phyloP scores from a whole-genome alignment of 2,797 vertebrate species.

The Carcharodon carcharias region DNA sequence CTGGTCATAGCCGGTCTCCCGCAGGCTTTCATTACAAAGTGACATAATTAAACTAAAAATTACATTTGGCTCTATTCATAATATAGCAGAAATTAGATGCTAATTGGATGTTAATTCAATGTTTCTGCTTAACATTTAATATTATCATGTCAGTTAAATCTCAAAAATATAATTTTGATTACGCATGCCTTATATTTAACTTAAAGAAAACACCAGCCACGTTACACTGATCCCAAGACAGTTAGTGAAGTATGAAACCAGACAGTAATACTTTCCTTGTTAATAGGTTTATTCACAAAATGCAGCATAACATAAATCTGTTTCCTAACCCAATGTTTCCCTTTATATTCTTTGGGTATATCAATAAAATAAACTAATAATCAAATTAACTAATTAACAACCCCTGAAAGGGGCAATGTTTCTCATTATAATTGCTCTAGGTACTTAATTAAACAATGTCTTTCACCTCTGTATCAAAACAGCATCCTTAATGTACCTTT shows the following conservation, averaged over 20 bases:
- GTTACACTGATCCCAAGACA: not conserved
- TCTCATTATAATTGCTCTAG: too few relatives aligned
- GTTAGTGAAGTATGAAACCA: not conserved
- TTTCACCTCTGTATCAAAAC: too few relatives aligned
- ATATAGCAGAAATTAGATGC: not conserved
- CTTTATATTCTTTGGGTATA: too few relatives aligned
- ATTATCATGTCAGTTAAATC: not conserved
- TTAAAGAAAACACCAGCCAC: not conserved
- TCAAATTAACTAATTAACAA: too few relatives aligned
- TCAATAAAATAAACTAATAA: too few relatives aligned
- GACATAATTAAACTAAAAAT: conserved; percentile 23
- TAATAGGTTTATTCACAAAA: not conserved
- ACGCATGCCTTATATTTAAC: not conserved
- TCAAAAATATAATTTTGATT: not conserved
- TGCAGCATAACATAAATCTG: not conserved
- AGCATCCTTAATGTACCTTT: too few relatives aligned
- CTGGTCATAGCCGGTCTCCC: not conserved
- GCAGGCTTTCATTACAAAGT: not conserved
- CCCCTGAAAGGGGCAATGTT: too few relatives aligned
- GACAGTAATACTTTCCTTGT: not conserved
- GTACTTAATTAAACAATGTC: too few relatives aligned
- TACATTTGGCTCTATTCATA: not conserved
- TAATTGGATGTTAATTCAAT: conserved; percentile 16
- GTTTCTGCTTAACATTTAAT: not conserved
- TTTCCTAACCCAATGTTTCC: not conserved